phyloP scores from a whole-genome alignment of 2,888 invertebrate species.

The Drosophila mulleri region DNA sequence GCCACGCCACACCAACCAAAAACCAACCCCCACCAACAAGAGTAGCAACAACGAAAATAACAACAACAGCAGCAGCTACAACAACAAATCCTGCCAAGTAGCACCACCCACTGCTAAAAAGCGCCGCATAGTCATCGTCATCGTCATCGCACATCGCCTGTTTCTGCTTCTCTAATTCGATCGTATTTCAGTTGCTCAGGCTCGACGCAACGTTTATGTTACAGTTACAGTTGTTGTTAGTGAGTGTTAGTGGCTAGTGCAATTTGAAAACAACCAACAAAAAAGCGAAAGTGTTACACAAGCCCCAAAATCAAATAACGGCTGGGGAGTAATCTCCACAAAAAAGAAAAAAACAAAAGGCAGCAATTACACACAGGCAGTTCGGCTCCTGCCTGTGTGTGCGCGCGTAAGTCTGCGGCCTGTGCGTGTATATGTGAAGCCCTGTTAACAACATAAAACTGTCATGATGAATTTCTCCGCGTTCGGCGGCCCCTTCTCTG shows the following conservation, averaged over 20 bases:
- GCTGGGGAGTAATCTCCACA: slow-evolving; percentile 12
- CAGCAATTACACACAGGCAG: slow-evolving; percentile 28
- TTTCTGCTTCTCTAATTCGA: slow-evolving; percentile 47
- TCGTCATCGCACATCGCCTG: slow-evolving; percentile 67
- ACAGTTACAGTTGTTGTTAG: slow-evolving; percentile 33
- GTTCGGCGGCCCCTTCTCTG: slow-evolving; percentile 85
- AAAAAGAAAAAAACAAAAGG: slow-evolving; percentile 30
- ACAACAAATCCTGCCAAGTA: slow-evolving; percentile 62
- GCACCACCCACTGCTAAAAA: slow-evolving; percentile 71
- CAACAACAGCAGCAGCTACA: slow-evolving; percentile 41
- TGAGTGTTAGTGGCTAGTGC: slow-evolving; percentile 56
- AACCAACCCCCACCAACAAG: slow-evolving; percentile 78
- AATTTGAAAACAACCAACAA: slow-evolving; percentile 47
- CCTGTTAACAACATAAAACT: slow-evolving; percentile 52
- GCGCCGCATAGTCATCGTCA: slow-evolving; percentile 55
- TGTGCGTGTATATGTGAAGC: slow-evolving; percentile 32
- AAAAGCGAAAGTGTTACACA: slow-evolving; percentile 69
- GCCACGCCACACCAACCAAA: slow-evolving; percentile 67
- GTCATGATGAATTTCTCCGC: slow-evolving; percentile 86
- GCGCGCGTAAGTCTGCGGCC: slow-evolving; percentile 20
- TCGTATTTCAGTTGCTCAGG: slow-evolving; percentile 48
- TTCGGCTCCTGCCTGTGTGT: slow-evolving; percentile 28
- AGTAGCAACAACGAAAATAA: slow-evolving; percentile 47
- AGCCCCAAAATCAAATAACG: slow-evolving; percentile 38
- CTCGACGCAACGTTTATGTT: slow-evolving; percentile 41